Percentiles rank a stretch among this genome's conserved stretches.
phyloP scores from a whole-genome alignment of 1,140 invertebrate species.

The Cyclargus thomasi region DNA sequence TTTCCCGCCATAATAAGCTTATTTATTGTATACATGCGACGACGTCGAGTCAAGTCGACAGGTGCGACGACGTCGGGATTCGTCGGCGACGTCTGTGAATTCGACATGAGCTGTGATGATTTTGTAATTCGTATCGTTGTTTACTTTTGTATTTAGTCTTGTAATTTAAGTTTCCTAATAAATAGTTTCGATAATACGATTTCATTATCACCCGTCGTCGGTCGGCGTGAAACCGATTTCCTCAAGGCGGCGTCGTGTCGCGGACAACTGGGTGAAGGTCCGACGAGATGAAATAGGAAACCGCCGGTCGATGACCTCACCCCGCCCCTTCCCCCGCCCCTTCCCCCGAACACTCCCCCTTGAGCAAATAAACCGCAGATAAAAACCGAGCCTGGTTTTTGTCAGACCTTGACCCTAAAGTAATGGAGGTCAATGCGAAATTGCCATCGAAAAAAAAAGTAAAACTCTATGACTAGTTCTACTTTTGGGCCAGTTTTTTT shows the following conservation, averaged over 20 bases:
- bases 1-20: slow-evolving; percentile 48
- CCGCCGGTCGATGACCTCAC: slow-evolving; percentile 35
- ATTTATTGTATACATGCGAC: slow-evolving; percentile 29
- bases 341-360: background rate
- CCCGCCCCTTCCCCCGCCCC: background rate
- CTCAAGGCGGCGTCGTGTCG: slow-evolving; percentile 45
- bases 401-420: slow-evolving; percentile 14
- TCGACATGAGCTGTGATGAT: slow-evolving; percentile 15
- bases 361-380: background rate
- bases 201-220: slow-evolving; percentile 54
- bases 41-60: no score
- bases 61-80: no score
- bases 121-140: slow-evolving; percentile 18
- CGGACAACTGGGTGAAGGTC: slow-evolving; percentile 58
- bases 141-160: slow-evolving; percentile 37
- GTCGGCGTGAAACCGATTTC: slow-evolving; percentile 60
- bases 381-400: background rate
- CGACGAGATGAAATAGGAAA: slow-evolving; percentile 48
- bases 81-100: slow-evolving; percentile 11
- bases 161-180: slow-evolving; percentile 69
- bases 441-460: no score
- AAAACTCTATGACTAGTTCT: no score
- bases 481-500: no score
- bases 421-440: background rate
- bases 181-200: slow-evolving; percentile 61